Evolutionary conservation across 2,888 invertebrate species (phyloP), one percentile per base, ranked within the genome.

Genomic region (Rhodophaea formosa): DNA sequence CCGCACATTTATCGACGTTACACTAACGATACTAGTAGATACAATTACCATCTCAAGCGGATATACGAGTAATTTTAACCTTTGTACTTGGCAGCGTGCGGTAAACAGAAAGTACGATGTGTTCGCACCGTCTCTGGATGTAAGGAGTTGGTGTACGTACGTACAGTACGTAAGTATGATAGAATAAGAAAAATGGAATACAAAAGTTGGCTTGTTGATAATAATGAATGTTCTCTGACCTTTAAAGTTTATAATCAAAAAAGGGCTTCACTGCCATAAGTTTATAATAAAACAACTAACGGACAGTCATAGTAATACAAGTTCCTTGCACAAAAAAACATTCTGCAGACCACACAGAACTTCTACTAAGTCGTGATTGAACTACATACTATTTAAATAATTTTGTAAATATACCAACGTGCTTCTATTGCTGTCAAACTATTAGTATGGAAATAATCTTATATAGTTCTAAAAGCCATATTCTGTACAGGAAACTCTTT

Each of bases 1-100:
- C 29, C 14, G 32, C 8, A 32, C 15, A 32, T 51, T 35, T 67
- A 70, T 67, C 66, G 63, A 55, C 66, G 65, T 66, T 71, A 68
- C 70, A 71, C 70, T 74, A 72, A 72, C 66, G 69, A 65, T 51
- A n/a, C n/a, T n/a, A n/a, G n/a, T n/a, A 17, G 60, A 59, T 62
- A 62, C 62, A 62, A 61, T 61, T 67, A 62, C 62, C 65, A 61
- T 64, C 65, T 59, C 62, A 63, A 59, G 47, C 69, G 69, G 69
- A 70, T 69, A 69, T 69, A 72, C 69, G 67, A 70, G 69, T 72
- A 70, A 74, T 45, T 55, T 74, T 67, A 71, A 71, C 68, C 68
- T 72, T 69, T 69, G 68, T 61, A 60, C 68, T 69, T 73, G 74
- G 71, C 75, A 76, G 65, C 68, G 62, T 66, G 69, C 71, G 66